Evolutionary conservation across 1,140 invertebrate genomes (phyloP), one percentile per base, ranked within the genome.

Genomic region (Acyrthosiphon pisum): DNA sequence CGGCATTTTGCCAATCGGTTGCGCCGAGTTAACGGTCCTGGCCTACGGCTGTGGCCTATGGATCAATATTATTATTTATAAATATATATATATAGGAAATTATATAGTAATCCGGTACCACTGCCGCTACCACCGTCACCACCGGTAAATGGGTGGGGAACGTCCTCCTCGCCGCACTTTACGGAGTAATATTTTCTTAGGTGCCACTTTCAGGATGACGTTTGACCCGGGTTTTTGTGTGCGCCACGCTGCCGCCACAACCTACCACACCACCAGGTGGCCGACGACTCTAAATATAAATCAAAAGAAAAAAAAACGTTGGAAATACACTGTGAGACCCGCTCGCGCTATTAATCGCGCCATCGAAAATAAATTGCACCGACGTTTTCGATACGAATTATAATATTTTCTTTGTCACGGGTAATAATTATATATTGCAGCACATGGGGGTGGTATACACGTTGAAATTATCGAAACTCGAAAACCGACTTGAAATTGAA

Each of bases 111-210:
- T n/a, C 9, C 18, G 30, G 86, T 46, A 23, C 30, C n/a, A 50
- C 30, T 48, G 7, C 44, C 9, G 48, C 14, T 14, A 2, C 14
- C 9, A 18, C 23, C 84, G 35, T 30, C 1, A 2, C 44, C 26
- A 26, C 20, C 26, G 23, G 14, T 41, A 84, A 50, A 76, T n/a
- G 60, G 60, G 60, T 11, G 83, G 41, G 11, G 14, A 41, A 41
- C 23, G 23, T 84, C 68, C 41, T 68, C 56, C 90, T 23, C 30
- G 35, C 23, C 91, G 11, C 81, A 11, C 23, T 83, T 50, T 92
- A 53, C 91, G 35, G 48, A 37, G 68, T 53, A 92, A 92, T 92
- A 92, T 92, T 92, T 92, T 84, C 91, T 83, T 20, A 84, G n/a
- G 35, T 41, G 76, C 91, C 76, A 92, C 91, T 84, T 92, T 83